phyloP scores from a whole-genome alignment of 1,140 invertebrate genomes.

The Conopomorpha cramerella region DNA sequence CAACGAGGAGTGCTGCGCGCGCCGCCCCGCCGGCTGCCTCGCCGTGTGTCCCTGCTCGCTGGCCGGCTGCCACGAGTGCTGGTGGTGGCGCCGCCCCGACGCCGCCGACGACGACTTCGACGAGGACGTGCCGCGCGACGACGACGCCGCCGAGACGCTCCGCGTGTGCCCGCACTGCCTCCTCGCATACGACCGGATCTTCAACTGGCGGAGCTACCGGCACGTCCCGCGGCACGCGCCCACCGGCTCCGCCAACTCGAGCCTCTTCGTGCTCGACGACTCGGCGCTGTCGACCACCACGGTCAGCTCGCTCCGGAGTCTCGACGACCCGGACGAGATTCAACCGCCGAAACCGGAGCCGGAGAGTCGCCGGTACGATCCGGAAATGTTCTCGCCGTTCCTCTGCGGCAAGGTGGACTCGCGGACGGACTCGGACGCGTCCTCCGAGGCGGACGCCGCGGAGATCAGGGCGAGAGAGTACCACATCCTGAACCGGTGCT shows the following conservation, averaged over 20 bases:
- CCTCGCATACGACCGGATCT: constrained; percentile 25
- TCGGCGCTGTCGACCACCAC: constrained; percentile 52
- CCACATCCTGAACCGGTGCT: constrained; percentile 30
- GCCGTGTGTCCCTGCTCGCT: constrained; percentile 46
- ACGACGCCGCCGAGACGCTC: constrained; percentile 8
- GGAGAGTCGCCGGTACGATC: background rate
- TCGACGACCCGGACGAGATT: constrained; percentile 63
- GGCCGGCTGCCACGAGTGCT: constrained; percentile 45
- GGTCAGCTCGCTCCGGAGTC: constrained; percentile 61
- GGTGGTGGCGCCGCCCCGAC: constrained; percentile 28
- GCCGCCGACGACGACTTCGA: constrained; percentile 1
- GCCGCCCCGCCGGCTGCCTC: constrained; percentile 18
- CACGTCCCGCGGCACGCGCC: no score
- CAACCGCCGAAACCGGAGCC: constrained; percentile 2
- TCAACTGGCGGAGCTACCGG: constrained; percentile 13
- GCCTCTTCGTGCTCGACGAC: constrained; percentile 63
- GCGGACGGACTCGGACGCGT: constrained; percentile 3
- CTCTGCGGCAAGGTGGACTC: constrained; percentile 20
- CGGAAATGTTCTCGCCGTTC: constrained; percentile 19
- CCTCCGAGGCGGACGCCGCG: constrained; percentile 3
- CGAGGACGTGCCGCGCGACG: constrained; percentile 2
- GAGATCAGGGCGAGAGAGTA: constrained; percentile 19
- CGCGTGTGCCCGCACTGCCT: constrained; percentile 27
- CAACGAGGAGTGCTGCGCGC: constrained; percentile 68
- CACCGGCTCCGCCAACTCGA: constrained; percentile 62